These are phyloP conservation scores for Cheilosia soror DNA, from an alignment of 2,888 invertebrate genomes.

Conservation along the genomic window DNA sequence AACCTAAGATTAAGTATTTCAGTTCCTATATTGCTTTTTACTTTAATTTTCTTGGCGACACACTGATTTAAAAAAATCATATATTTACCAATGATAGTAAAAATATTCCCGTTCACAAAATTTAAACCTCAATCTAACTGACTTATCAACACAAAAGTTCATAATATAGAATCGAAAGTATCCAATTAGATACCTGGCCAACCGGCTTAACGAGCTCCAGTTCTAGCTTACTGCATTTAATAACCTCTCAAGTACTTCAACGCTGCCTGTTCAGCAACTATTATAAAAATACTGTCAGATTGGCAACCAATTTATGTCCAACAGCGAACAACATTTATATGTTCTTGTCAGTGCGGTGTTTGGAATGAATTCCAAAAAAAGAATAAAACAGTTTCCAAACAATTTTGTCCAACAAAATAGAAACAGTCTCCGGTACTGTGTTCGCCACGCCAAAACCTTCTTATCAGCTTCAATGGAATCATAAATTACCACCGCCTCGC, in stretches of 20 bases:
- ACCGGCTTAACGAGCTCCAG: not conserved
- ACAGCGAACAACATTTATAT: not conserved
- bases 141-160: too few relatives aligned
- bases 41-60: too few relatives aligned
- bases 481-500: slow-evolving; percentile 44
- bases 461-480: slow-evolving; percentile 57
- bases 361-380: not conserved
- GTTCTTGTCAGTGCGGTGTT: slow-evolving; percentile 10
- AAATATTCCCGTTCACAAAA: too few relatives aligned
- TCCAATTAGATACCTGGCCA: not conserved
- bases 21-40: too few relatives aligned
- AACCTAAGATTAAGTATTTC: too few relatives aligned
- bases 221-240: not conserved
- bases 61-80: too few relatives aligned
- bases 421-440: not conserved
- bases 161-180: too few relatives aligned
- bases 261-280: not conserved
- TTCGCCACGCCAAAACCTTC: slow-evolving; percentile 11
- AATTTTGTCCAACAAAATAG: slow-evolving; percentile 40
- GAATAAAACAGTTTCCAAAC: slow-evolving; percentile 9
- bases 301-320: slow-evolving; percentile 18
- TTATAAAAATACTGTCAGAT: not conserved
- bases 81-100: too few relatives aligned
- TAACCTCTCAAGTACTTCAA: not conserved
- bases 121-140: too few relatives aligned